Evolutionary conservation across 1,140 invertebrate species (phyloP).

Genomic region (Lanistes nyassanus): DNA sequence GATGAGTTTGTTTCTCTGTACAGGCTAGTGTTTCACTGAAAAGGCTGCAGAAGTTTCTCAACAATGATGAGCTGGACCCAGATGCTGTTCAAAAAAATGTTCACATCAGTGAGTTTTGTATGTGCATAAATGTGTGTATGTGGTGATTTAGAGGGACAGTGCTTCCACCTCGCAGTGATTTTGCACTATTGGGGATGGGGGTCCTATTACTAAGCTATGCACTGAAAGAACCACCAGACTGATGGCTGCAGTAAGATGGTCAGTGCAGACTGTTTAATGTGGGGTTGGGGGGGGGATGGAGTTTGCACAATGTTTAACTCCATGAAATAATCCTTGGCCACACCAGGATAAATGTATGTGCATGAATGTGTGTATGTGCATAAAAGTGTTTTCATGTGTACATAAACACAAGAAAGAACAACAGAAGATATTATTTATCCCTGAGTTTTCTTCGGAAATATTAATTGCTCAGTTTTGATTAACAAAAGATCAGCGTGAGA

Average conservation of each 20-base stretch:
- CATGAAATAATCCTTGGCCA: too few relatives aligned
- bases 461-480: neutral
- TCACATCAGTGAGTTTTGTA: constrained; percentile 38
- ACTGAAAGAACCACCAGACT: too few relatives aligned
- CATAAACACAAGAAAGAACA: neutral
- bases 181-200: too few relatives aligned
- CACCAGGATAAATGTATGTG: neutral
- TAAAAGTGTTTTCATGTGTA: neutral
- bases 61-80: constrained; percentile 57
- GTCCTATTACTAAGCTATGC: too few relatives aligned
- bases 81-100: constrained; percentile 41
- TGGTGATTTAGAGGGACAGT: constrained; percentile 3
- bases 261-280: too few relatives aligned
- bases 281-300: too few relatives aligned
- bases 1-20: constrained; percentile 27
- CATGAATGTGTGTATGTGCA: constrained; percentile 16
- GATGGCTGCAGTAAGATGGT: too few relatives aligned
- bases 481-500: too few relatives aligned
- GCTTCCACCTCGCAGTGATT: too few relatives aligned
- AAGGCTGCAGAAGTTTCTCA: constrained; percentile 60
- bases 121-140: neutral
- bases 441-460: too few relatives aligned
- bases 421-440: neutral
- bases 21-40: constrained; percentile 63
- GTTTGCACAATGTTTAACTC: too few relatives aligned